Percentiles rank a stretch among this genome's conserved stretches.
Conservation (phyloP, 2,113 vertebrate species). For the Macaca mulatta region DNA sequence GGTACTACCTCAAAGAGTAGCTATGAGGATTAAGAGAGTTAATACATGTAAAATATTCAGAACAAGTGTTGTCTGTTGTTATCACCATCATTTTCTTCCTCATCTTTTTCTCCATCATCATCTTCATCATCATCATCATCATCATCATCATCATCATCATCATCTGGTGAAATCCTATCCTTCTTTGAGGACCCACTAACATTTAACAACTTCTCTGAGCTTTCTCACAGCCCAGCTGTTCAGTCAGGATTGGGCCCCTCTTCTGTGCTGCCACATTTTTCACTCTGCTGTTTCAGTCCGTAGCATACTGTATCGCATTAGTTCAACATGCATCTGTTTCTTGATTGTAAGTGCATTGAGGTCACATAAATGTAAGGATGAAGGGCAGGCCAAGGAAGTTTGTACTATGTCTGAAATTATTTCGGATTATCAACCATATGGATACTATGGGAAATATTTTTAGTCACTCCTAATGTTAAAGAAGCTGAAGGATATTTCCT, state of each 20-base stretch:
- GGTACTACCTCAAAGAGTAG: not conserved
- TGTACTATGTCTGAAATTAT: conserved; percentile 46
- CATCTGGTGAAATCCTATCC: not conserved
- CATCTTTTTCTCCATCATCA: not conserved
- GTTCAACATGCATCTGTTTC: conserved; percentile 34
- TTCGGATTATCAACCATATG: conserved; percentile 5
- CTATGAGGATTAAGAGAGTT: conserved; percentile 26
- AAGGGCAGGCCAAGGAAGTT: not conserved
- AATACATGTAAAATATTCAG: not conserved
- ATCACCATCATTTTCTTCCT: not conserved
- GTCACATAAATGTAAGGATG: conserved; percentile 51
- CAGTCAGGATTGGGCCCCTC: not conserved
- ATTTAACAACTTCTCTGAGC: not conserved
- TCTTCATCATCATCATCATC: not conserved
- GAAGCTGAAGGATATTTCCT: not conserved
- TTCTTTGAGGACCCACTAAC: not conserved
- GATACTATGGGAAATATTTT: conserved; percentile 27
- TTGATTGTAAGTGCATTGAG: not conserved
- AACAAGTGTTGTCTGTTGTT: not conserved
- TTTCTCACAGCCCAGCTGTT: conserved; percentile 7
- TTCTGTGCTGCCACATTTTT: not conserved
- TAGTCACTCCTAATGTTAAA: conserved; percentile 18
- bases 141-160: not conserved
- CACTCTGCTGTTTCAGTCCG: not conserved
- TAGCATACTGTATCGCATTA: not conserved